Evolutionary conservation across 1,140 invertebrate species (phyloP).

Genomic region (roundworm (Caenorhabditis elegans)): WBcel235 BX284606.5:10008501-10009000

Average conservation of each 20-base stretch:
- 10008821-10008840: too few relatives aligned
- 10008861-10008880: neutral
- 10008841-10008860: too few relatives aligned
- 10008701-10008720: too few relatives aligned
- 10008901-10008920: too few relatives aligned
- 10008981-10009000: neutral
- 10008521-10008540: too few relatives aligned
- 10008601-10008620: constrained; percentile 1
- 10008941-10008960: too few relatives aligned
- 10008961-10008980: too few relatives aligned
- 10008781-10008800: too few relatives aligned
- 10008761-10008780: neutral
- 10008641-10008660: neutral
- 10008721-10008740: neutral
- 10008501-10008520: too few relatives aligned
- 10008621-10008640: neutral
- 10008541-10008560: neutral
- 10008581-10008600: neutral
- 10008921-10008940: too few relatives aligned
- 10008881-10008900: too few relatives aligned
- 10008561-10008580: neutral
- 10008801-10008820: too few relatives aligned
- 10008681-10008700: neutral
- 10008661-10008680: constrained; percentile 2
- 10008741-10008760: neutral